Evolutionary conservation across 2,113 vertebrate species (phyloP).

Genomic region (Romanogobio albipinnatus): DNA sequence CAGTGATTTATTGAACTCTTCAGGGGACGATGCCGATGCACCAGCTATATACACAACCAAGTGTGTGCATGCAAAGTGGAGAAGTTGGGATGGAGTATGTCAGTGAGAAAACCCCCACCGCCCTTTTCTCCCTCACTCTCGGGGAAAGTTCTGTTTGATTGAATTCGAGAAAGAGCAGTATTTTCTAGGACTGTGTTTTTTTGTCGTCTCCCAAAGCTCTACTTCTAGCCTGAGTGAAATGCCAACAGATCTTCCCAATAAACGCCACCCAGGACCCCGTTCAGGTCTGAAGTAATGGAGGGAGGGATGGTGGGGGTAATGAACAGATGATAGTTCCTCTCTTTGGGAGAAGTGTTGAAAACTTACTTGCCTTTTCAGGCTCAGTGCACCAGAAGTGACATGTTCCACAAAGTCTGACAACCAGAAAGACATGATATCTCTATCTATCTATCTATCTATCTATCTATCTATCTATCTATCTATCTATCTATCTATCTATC

Average conservation of each 20-base stretch:
- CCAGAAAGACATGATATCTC: too few relatives aligned
- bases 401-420: too few relatives aligned
- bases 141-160: conserved; percentile 11
- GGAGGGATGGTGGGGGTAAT: not conserved
- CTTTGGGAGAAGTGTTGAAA: not conserved
- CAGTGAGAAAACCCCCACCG: not conserved
- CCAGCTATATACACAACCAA: not conserved
- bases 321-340: not conserved
- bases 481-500: not conserved
- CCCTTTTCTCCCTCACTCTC: not conserved
- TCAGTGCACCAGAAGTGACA: not conserved
- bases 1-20: not conserved
- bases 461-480: not conserved
- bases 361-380: not conserved
- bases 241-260: conserved; percentile 17
- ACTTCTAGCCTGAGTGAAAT: conserved; percentile 16
- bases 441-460: not conserved
- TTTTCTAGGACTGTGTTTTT: not conserved
- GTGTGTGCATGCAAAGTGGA: not conserved
- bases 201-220: conserved; percentile 12
- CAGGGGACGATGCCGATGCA: not conserved
- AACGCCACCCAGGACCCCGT: not conserved
- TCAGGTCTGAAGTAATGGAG: not conserved
- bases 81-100: conserved; percentile 8
- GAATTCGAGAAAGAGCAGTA: not conserved